Base-by-base conservation (phyloP, 2,888 invertebrate species). In the Sycophila texana region DNA sequence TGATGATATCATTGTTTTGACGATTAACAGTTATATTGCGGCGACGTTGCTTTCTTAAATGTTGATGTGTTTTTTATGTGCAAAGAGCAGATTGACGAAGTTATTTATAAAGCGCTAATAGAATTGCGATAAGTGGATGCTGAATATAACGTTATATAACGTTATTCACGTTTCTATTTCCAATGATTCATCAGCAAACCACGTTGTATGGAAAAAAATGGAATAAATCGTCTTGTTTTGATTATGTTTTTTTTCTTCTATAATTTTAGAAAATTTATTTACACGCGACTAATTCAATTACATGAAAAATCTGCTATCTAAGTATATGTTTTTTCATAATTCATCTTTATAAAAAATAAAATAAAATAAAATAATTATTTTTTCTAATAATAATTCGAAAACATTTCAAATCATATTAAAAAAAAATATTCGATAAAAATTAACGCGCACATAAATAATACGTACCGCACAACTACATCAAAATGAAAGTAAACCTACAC, bases 1-100 rank as follows among this genome's bases (percentile, higher is more conserved):
- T 90, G 83, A 71, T 90, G 83, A 71, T 81, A 26, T 26, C 75
- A 67, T n/a, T 39, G 39, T 39, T 39, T 39, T 39, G 71, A 61
- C 16, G 14, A 63, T 30, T 39, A 39, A 39, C 39, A 39, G 7
- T 10, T 39, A 39, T 39, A 39, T 39, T 39, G 7, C 1, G 10
- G 39, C 39, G 20, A 60, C 57, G 60, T 60, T 60, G 4, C 13
- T 14, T 22, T 20, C 7, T 60, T 22, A 4, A 58, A 58, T 60
- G 22, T 13, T 22, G 4, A 22, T 26, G 1, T 26, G 5, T 12
- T 58, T 58, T n/a, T 61, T 16, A 26, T 22, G 5, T 22, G 16
- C 16, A 22, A 1, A 60, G 26, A 26, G 60, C 22, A 60, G 5
- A 60, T 26, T 10, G 26, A 26, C 57, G n/a, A 20, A 3, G 16